phyloP scores from a whole-genome alignment of 2,113 vertebrate genomes.

The Callospermophilus lateralis region DNA sequence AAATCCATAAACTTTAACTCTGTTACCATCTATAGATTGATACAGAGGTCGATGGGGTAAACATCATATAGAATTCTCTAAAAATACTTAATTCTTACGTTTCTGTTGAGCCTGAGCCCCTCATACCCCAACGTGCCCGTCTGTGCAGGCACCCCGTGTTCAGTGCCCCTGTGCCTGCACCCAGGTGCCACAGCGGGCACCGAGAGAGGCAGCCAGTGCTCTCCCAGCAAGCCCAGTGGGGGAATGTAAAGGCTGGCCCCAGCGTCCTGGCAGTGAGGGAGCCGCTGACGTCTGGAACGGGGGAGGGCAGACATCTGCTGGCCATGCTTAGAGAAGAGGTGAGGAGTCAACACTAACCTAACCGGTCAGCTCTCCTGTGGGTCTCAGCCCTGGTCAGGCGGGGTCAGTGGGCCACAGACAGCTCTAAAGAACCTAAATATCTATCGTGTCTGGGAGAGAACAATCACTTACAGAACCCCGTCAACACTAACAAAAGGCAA shows the following conservation, averaged over 20 bases:
- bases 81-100: conserved; percentile 18
- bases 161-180: neutral
- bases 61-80: neutral
- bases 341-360: too few species aligned
- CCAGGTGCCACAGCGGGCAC: too few species aligned
- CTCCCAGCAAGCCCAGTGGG: neutral
- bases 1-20: neutral
- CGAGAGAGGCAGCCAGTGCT: neutral
- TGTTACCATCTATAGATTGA: neutral
- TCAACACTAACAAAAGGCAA: neutral
- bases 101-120: neutral
- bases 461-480: neutral
- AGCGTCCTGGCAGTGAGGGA: neutral
- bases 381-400: neutral
- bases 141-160: neutral
- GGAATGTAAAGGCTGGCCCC: neutral
- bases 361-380: neutral
- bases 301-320: neutral
- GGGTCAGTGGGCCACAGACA: neutral
- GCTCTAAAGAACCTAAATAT: neutral
- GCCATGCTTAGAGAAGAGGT: neutral
- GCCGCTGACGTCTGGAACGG: neutral
- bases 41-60: neutral
- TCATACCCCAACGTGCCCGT: neutral
- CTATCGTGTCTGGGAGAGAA: neutral